Evolutionary conservation across 2,888 invertebrate species (phyloP).

Genomic region (Merodon equestris): DNA sequence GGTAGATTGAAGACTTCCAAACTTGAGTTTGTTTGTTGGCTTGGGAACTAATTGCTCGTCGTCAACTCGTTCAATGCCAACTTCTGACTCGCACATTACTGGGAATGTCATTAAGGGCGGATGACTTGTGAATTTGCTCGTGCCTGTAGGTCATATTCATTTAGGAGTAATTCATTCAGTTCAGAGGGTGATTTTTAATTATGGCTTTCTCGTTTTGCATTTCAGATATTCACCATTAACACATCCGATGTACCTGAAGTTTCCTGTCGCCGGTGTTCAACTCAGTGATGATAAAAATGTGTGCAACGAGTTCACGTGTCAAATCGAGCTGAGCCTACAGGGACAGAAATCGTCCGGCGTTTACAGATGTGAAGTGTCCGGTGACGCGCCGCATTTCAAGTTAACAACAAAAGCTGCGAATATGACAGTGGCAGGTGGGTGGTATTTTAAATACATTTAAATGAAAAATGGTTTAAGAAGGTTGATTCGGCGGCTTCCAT

Average conservation of each 20-base stretch:
- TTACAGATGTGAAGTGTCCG: conserved; percentile 82
- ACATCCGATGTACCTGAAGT: conserved; percentile 74
- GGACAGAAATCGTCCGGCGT: conserved; percentile 78
- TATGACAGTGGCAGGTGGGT: conserved; percentile 82
- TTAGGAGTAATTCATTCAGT: too few relatives aligned
- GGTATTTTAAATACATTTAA: too few relatives aligned
- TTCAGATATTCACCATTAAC: conserved; percentile 76
- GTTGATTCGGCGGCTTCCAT: too few relatives aligned
- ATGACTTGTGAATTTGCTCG: too few relatives aligned
- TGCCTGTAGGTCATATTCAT: too few relatives aligned
- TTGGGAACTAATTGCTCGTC: conserved; percentile 42
- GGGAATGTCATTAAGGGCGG: too few relatives aligned
- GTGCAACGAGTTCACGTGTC: conserved; percentile 76
- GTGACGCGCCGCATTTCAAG: conserved; percentile 82
- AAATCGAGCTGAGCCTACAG: conserved; percentile 75
- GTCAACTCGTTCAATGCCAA: conserved; percentile 52
- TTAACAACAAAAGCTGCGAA: conserved; percentile 80
- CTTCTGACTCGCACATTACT: conserved; percentile 36
- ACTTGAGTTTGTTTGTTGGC: conserved; percentile 17
- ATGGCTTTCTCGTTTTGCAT: not conserved
- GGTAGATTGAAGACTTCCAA: conserved; percentile 25
- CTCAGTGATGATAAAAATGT: conserved; percentile 74
- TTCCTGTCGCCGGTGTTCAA: conserved; percentile 74
- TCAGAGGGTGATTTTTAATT: too few relatives aligned
- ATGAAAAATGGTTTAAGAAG: too few relatives aligned